A percentile compares a stretch with the other conserved stretches of the same genome.
These are phyloP conservation scores for Podarcis lilfordi DNA, from an alignment of 2,797 vertebrate species.

Conservation along the genomic window DNA sequence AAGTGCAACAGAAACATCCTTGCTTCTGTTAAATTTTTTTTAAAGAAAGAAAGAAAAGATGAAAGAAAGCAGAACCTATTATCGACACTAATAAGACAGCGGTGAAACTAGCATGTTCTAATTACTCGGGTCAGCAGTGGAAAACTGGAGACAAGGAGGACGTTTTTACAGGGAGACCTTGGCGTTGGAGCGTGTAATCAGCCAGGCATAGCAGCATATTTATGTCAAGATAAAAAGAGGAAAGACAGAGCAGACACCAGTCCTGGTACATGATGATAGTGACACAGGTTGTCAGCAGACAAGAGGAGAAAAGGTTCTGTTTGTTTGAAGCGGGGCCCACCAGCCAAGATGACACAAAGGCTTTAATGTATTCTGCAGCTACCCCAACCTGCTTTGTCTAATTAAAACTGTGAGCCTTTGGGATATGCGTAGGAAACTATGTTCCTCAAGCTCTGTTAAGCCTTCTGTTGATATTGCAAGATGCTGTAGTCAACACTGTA, in stretches of 20 bases:
- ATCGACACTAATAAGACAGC: neutral
- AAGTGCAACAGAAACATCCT: neutral
- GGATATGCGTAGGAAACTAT: neutral
- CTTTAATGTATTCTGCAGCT: neutral
- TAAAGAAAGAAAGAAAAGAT: too few relatives aligned
- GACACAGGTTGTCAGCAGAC: too few relatives aligned
- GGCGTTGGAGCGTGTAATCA: neutral
- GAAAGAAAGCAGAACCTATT: neutral
- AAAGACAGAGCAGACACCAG: neutral
- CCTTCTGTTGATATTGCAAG: neutral
- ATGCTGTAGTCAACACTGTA: neutral
- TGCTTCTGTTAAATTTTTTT: neutral
- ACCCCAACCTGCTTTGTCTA: neutral
- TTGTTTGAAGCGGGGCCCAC: neutral
- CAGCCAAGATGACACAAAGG: neutral
- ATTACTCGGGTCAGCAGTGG: neutral
- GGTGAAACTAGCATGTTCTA: neutral
- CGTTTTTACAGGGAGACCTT: neutral
- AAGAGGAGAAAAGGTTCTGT: neutral
- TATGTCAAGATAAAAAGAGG: slow-evolving; percentile 1
- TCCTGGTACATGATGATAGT: neutral
- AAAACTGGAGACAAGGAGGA: neutral
- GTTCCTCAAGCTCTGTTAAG: neutral
- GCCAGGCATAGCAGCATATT: neutral
- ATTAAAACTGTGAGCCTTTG: neutral